Evolutionary conservation across 2,797 vertebrate genomes (phyloP), one percentile per base, ranked within the genome.

Genomic region (Hippocampus kuda): DNA sequence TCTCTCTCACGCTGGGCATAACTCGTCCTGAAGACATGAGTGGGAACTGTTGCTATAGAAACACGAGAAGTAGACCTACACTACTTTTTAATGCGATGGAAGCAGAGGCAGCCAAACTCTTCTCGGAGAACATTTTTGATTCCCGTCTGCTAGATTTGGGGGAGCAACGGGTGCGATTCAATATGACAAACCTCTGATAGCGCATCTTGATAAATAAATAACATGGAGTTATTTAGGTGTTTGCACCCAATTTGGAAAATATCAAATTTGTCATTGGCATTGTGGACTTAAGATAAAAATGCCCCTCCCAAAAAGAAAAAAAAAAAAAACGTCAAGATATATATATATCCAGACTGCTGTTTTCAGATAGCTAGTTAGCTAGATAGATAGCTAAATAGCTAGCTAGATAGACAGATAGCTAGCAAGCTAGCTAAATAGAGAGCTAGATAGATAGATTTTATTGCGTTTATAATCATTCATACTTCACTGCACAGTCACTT

Each of bases 11-110:
- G 71, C 60, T 38, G 75, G 5, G 67, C 78, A 79, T 83, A 77
- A 77, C 69, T 75, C 44, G 79, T 85, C 83, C 85, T 65, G 68
- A 82, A 88, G 84, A 86, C 61, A 71, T 80, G 82, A 85, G 83
- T 81, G 78, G 79, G 81, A 87, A 83, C 81, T 78, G 90, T 92
- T 91, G 91, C 90, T 87, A 91, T 92, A 89, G 90, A 87, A 89
- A 92, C 88, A 78, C 83, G 79, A 81, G 80, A 73, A 86, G 68
- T 81, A 68, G 67, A 18, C 42, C 57, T 61, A 85, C 85, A 83
- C 79, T 79, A 72, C 76, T 88, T 88, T 38, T 84, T 76, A 84
- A 81, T 82, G 76, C 73, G 74, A 70, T 75, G 83, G 70, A 61
- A 77, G 77, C 73, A 81, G 72, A 83, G 57, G 75, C 77, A 82